Evolutionary conservation across 2,888 invertebrate genomes (phyloP).

Genomic region (Tanypteryx hageni): DNA sequence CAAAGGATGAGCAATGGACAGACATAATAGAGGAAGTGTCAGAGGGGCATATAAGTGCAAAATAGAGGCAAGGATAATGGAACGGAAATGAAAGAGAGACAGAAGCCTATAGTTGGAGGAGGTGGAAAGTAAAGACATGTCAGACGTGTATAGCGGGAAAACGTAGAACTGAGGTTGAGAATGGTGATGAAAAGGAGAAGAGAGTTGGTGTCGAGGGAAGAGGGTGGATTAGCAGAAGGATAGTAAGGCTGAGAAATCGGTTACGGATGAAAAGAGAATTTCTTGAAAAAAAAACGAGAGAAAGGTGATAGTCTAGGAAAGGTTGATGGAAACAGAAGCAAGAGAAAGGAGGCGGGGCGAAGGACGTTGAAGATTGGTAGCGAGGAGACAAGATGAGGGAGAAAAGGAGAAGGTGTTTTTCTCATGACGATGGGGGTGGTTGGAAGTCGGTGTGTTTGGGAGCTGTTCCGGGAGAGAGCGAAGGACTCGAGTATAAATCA

Average conservation of each 20-base stretch:
- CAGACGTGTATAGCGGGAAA: background rate
- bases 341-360: background rate
- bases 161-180: background rate
- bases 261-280: too few species aligned
- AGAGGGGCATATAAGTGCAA: background rate
- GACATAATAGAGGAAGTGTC: constrained; percentile 7
- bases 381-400: background rate
- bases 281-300: too few species aligned
- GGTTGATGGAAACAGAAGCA: background rate
- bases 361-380: background rate
- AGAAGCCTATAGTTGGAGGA: background rate
- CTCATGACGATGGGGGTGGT: background rate
- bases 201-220: background rate
- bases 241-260: too few species aligned
- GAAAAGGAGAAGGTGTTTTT: background rate
- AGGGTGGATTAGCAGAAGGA: too few species aligned
- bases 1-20: background rate
- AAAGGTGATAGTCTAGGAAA: background rate
- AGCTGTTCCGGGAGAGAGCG: constrained; percentile 45
- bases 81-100: background rate
- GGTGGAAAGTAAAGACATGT: background rate
- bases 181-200: background rate
- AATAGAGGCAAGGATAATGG: constrained; percentile 18
- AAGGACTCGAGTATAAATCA: constrained; percentile 59
- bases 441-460: constrained; percentile 52